phyloP scores from a whole-genome alignment of 1,140 invertebrate genomes.

The Amyelois transitella region DNA sequence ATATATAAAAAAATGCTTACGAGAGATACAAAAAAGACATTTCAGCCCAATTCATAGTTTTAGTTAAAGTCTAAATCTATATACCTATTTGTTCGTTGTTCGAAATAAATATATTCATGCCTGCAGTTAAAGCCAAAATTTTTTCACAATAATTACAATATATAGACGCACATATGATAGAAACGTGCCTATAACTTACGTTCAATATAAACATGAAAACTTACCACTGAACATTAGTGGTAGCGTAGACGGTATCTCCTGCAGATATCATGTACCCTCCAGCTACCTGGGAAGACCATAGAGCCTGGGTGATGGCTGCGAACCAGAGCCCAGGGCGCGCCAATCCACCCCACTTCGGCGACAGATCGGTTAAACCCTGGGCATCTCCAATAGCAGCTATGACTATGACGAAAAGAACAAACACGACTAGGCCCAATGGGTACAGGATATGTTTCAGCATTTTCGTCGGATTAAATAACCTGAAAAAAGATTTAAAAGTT shows the following conservation, averaged over 20 bases:
- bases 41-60: too few relatives aligned
- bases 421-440: slow-evolving; percentile 27
- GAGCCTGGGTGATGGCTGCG: slow-evolving; percentile 74
- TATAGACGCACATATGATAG: too few relatives aligned
- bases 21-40: too few relatives aligned
- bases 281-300: slow-evolving; percentile 75
- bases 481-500: too few relatives aligned
- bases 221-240: slow-evolving; percentile 77
- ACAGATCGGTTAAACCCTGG: neutral
- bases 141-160: too few relatives aligned
- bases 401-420: slow-evolving; percentile 26
- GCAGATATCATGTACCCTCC: slow-evolving; percentile 76
- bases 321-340: slow-evolving; percentile 66
- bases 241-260: slow-evolving; percentile 75
- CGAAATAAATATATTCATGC: too few relatives aligned
- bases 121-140: too few relatives aligned
- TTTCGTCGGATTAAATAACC: slow-evolving; percentile 61
- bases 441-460: slow-evolving; percentile 50
- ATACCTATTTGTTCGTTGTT: too few relatives aligned
- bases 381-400: slow-evolving; percentile 20
- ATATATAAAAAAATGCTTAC: too few relatives aligned
- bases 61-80: too few relatives aligned
- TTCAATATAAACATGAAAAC: too few relatives aligned
- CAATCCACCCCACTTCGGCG: neutral
- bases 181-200: too few relatives aligned